Evolutionary conservation across 2,113 vertebrate species (phyloP), one percentile per base, ranked within the genome.

Genomic region (Isichthys henryi): DNA sequence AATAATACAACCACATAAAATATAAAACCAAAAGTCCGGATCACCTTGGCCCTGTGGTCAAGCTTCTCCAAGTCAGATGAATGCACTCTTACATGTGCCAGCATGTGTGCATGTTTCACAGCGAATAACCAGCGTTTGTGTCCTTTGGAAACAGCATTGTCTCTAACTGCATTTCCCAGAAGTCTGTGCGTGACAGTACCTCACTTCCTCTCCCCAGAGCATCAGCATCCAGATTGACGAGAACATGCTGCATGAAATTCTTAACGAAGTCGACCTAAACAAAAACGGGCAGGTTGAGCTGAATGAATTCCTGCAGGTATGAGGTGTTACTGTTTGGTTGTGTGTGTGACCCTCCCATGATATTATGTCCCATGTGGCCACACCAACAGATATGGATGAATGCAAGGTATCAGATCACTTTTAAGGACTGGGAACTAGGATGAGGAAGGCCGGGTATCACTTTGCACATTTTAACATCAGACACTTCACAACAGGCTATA

Each of bases 251-350:
- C 96, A 96, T 52, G 95, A 97, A 82, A 97, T 96, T 86, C 94
- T 97, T 3, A 96, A 94, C 39, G 96, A 97, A 92, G 96, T 97
- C 88, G 96, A 97, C 88, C 94, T 97, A 88, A 97, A 97, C 93
- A 97, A 96, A 52, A 97, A 97, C 0, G 97, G 97, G 9, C 96
- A 97, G 92, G 96, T 97, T 77, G 96, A 97, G 92, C 95, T 97
- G 89, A 94, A 96, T 84, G 96, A 97, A 92, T 97, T 97, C 92
- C 92, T 97, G 90, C 95, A 97, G 96, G 82, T 96, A 91, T 49
- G 3, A 3, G 49, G 13, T 21, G 35, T 62, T 19, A 80, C 45
- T 82, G 66, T 88, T 74, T 58, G 86, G 8, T 31, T n/a, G n/a
- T 46, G 80, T 74, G 82, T 77, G 56, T 74, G 19, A 70, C n/a